Base-by-base conservation (phyloP, 2,888 invertebrate genomes). In the Atethmia centrago region DNA sequence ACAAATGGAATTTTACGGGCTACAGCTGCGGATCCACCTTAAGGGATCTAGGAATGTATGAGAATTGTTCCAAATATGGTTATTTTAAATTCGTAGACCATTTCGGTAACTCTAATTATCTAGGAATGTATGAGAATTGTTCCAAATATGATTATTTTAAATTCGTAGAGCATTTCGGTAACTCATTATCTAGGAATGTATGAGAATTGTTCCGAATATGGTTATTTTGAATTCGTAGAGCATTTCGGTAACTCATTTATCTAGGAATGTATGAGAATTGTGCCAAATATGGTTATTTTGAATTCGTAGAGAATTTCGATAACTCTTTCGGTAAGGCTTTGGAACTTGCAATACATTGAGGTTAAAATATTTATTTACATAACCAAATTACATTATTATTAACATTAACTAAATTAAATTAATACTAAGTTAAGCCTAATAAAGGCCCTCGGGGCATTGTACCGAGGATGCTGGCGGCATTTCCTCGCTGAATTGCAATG, bases 41-140 rank as follows among this genome's bases (percentile, higher is more conserved):
- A 3, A n/a, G 9, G 28, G 19, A 70, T 68, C 64, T 74, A 28
- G 49, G 7, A 64, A 70, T 70, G 28, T 59, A 28, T 31, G 28
- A 64, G 25, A 4, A 28, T 25, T 31, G n/a, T n/a, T 55, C 16
- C 31, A 59, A 49, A 53, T 75, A 45, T 62, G 19, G 21, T 25
- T 9, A 31, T 36, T 51, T 47, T 25, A 5, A 45, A 28, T 7
- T 36, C 8, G 14, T 16, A 25, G 1, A 55, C 12, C n/a, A 49
- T 49, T 71, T 28, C 4, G 10, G 31, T 14, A n/a, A n/a, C n/a
- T n/a, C n/a, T n/a, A n/a, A n/a, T n/a, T n/a, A 70, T 68, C 64
- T 74, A 28, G 49, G 7, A 64, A 70, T 70, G 28, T 59, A 28
- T 31, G 28, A 64, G 25, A 4, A 28, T 25, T 31, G n/a, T n/a